Percentiles rank a stretch among this genome's conserved stretches.
Evolutionary conservation across 2,888 invertebrate species (phyloP).

Genomic region (Pachydiplax longipennis): DNA sequence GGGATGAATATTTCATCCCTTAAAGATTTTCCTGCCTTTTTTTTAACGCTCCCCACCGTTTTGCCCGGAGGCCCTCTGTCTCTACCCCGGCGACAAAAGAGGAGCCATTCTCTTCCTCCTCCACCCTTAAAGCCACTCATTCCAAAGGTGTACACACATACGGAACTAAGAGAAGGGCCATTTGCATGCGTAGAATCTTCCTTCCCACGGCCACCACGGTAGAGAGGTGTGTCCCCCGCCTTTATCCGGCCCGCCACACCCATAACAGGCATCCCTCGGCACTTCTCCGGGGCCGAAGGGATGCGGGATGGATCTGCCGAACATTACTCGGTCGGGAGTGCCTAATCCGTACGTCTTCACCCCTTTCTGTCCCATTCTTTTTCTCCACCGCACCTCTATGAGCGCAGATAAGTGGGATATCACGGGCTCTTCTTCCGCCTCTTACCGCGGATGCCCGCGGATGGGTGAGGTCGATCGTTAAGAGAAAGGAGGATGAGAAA

Average conservation of each 20-base stretch:
- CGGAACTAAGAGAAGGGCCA: conserved; percentile 33
- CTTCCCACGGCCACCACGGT: conserved; percentile 14
- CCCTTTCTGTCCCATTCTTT: not conserved
- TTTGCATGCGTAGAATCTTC: conserved; percentile 40
- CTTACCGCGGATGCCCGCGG: not conserved
- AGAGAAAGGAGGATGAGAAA: not conserved
- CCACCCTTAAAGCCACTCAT: conserved; percentile 32
- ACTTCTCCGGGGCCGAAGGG: not conserved
- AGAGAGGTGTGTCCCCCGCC: not conserved
- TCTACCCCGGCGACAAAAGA: conserved; percentile 23
- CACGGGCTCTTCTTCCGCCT: not conserved
- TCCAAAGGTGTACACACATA: conserved; percentile 37
- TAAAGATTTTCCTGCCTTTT: not conserved
- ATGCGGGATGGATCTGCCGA: not conserved
- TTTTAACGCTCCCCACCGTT: conserved; percentile 29
- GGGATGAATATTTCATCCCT: not conserved
- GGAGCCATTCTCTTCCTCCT: not conserved
- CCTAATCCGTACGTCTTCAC: conserved; percentile 2
- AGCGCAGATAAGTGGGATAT: conserved; percentile 2
- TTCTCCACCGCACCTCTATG: not conserved
- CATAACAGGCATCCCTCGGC: not conserved
- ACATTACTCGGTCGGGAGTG: not conserved
- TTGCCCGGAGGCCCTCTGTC: conserved; percentile 35
- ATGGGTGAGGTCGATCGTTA: not conserved
- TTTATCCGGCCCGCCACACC: not conserved